Evolutionary conservation across 2,113 vertebrate species (phyloP), one percentile per base, ranked within the genome.

Genomic region (Cyphomyrus discorhynchus): DNA sequence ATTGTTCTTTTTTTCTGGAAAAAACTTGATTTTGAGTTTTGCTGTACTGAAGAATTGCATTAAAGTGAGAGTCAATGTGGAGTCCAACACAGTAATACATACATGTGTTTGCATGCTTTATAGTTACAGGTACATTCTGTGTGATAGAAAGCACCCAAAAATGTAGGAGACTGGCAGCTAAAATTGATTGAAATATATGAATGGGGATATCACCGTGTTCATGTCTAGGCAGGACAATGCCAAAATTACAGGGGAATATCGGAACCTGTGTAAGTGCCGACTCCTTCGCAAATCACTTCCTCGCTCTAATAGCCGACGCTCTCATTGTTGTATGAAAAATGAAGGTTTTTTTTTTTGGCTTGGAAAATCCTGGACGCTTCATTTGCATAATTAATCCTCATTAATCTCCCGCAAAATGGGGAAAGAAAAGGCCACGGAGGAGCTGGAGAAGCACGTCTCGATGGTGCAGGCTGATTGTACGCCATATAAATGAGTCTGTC

Each of bases 321-420:
- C 47, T 50, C 83, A 49, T 46, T 86, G 83, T 47, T 49, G 47
- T 50, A 49, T 47, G 83, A 49, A 86, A 85, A 85, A 85, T 49
- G n/a, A 27, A 46, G 24, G 8, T 2, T 53, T 49, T 47, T n/a
- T 85, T 47, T 49, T 86, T 50, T n/a, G 83, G 45, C 83, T 49
- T 27, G 83, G 83, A 86, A 49, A 86, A 86, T 86, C 83, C 83
- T 50, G n/a, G 47, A 27, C 24, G 47, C 45, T 50, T 86, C 47
- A 50, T 86, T 49, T 86, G 45, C 83, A 86, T 86, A 86, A 86
- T 86, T 86, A 86, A 86, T 86, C 45, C 83, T 47, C 24, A 46
- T 50, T 49, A 86, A 86, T 86, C 83, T 86, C 83, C 46, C n/a
- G 49, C 45, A 50, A 86, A 85, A 45, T 21, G 45, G 83, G 83